Conservation (phyloP, 2,797 vertebrate species). For the Acanthurus lineatus region DNA sequence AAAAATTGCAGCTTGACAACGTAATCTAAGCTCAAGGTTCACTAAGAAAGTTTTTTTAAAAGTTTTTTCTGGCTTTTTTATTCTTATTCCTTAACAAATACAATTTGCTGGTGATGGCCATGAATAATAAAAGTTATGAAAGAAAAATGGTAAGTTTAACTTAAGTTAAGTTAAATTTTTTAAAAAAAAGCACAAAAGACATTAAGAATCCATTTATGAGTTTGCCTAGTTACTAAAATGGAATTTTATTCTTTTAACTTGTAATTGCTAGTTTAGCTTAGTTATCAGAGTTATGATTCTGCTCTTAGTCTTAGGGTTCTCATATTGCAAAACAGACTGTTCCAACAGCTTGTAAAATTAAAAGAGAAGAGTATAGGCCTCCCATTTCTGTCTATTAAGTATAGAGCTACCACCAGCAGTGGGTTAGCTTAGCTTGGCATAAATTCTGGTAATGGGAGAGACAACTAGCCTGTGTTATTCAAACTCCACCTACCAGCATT, state of each 20-base stretch:
- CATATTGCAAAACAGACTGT: not conserved
- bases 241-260: not conserved
- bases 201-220: not conserved
- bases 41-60: no score
- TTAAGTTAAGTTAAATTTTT: not conserved
- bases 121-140: not conserved
- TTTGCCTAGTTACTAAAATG: not conserved
- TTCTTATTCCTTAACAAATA: not conserved
- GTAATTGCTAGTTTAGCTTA: not conserved
- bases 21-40: not conserved
- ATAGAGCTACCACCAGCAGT: not conserved
- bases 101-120: no score
- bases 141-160: not conserved
- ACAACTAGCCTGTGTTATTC: not conserved
- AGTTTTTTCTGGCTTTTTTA: no score
- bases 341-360: not conserved
- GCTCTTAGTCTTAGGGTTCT: no score
- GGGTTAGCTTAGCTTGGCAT: not conserved
- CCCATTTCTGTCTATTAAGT: not conserved
- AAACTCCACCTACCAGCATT: not conserved
- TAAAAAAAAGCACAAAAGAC: not conserved
- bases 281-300: no score
- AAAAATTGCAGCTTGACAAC: not conserved
- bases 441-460: not conserved
- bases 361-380: conserved; percentile 1